These are phyloP conservation scores for Ramphastos sulfuratus DNA, from an alignment of 2,113 vertebrate species.

Conservation along the genomic window DNA sequence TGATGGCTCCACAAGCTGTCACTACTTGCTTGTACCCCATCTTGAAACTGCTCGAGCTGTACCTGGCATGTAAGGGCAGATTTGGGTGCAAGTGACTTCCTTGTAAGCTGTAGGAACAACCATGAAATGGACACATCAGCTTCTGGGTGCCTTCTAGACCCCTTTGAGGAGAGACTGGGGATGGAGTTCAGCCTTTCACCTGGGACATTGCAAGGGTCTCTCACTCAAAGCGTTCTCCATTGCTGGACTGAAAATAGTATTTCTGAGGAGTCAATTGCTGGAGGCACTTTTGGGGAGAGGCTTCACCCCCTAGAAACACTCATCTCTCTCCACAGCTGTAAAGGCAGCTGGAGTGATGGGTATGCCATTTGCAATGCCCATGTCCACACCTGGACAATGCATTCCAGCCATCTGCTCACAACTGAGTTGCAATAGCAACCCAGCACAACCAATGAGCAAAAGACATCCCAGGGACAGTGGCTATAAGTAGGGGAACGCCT, in stretches of 20 bases:
- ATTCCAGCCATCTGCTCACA: neutral
- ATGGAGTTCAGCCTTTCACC: neutral
- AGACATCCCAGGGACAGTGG: rapidly evolving
- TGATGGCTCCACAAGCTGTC: neutral
- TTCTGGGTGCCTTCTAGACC: neutral
- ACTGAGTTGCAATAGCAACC: rapidly evolving
- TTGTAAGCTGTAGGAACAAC: neutral
- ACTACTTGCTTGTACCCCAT: neutral
- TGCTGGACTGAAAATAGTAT: neutral
- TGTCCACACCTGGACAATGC: neutral
- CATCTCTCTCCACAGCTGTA: neutral
- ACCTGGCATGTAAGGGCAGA: neutral
- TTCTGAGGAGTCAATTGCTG: neutral
- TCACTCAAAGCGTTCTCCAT: neutral
- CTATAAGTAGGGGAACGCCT: neutral
- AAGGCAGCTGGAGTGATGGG: neutral
- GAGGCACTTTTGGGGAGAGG: neutral
- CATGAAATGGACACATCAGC: rapidly evolving
- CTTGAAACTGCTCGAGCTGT: neutral
- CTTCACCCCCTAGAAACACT: neutral
- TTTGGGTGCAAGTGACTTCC: neutral
- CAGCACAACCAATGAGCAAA: rapidly evolving
- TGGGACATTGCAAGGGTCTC: neutral
- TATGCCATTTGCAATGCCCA: neutral
- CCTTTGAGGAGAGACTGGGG: neutral